phyloP scores from a whole-genome alignment of 64 coral and sea anemone species.

The Catalaphyllia jardinei region DNA sequence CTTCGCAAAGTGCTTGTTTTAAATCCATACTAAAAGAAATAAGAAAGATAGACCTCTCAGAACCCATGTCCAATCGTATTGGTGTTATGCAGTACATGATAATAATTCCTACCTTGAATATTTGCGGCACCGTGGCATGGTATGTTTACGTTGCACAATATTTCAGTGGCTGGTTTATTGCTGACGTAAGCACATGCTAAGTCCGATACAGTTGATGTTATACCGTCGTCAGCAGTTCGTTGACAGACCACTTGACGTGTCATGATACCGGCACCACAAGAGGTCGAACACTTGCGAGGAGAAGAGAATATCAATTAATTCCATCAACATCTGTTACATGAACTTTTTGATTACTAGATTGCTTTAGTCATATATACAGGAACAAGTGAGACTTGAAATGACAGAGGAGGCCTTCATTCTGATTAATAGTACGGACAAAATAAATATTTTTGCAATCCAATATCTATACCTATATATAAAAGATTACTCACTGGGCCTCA shows the following conservation, averaged over 20 bases:
- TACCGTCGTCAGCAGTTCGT: neutral
- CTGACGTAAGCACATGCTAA: neutral
- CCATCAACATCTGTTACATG: neutral
- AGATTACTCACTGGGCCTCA: too few relatives aligned
- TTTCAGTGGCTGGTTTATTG: neutral
- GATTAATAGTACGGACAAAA: too few relatives aligned
- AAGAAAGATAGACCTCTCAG: too few relatives aligned
- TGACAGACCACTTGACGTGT: neutral
- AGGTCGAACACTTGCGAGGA: slow-evolving; percentile 1
- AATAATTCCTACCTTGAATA: neutral
- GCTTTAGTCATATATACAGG: neutral
- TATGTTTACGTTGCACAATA: neutral
- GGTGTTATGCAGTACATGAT: too few relatives aligned
- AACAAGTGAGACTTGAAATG: too few relatives aligned
- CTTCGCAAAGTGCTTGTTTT: too few relatives aligned
- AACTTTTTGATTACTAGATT: neutral
- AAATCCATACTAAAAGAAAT: too few relatives aligned
- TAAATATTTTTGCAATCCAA: too few relatives aligned
- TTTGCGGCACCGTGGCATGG: neutral
- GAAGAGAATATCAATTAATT: neutral
- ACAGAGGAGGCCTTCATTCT: too few relatives aligned
- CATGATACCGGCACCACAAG: neutral
- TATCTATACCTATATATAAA: too few relatives aligned
- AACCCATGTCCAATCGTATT: too few relatives aligned
- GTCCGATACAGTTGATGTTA: neutral